Percentiles rank a stretch among this genome's conserved stretches.
phyloP scores from a whole-genome alignment of 1,140 invertebrate genomes.

The Homalodisca vitripennis region DNA sequence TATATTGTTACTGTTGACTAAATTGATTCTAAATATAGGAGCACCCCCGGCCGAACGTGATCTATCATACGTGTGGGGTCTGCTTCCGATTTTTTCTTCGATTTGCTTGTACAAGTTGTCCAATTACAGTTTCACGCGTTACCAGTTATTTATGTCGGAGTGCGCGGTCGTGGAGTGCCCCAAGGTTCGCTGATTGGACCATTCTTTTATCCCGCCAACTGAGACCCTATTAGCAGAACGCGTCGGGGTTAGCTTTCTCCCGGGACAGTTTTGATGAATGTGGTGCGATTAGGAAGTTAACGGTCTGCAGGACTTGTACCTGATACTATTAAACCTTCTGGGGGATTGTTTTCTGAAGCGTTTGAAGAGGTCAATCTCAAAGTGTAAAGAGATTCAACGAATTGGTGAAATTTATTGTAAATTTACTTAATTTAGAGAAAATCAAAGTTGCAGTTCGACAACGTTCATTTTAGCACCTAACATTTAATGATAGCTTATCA shows the following conservation, averaged over 20 bases:
- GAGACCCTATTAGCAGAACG: slow-evolving; percentile 13
- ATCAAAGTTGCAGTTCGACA: no score
- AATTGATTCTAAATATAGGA: slow-evolving; percentile 24
- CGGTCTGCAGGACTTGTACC: no score
- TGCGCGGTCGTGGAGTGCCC: slow-evolving; percentile 16
- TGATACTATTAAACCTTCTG: no score
- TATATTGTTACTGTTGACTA: slow-evolving; percentile 22
- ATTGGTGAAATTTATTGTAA: no score
- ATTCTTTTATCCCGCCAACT: slow-evolving; percentile 21
- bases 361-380: no score
- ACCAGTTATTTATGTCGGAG: slow-evolving; percentile 19
- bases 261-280: neutral
- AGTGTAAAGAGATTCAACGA: no score
- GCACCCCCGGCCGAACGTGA: slow-evolving; percentile 6
- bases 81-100: slow-evolving; percentile 23
- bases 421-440: no score
- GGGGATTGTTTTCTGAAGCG: no score
- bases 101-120: slow-evolving; percentile 20
- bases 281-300: neutral
- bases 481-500: no score
- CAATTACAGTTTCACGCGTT: slow-evolving; percentile 25
- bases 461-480: no score
- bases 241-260: slow-evolving; percentile 3
- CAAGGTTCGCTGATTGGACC: slow-evolving; percentile 17
- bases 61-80: slow-evolving; percentile 5